Percentiles rank a stretch among this genome's conserved stretches.
These are phyloP conservation scores for Mechanitis messenoides DNA, from an alignment of 2,888 invertebrate species.

Conservation along the genomic window DNA sequence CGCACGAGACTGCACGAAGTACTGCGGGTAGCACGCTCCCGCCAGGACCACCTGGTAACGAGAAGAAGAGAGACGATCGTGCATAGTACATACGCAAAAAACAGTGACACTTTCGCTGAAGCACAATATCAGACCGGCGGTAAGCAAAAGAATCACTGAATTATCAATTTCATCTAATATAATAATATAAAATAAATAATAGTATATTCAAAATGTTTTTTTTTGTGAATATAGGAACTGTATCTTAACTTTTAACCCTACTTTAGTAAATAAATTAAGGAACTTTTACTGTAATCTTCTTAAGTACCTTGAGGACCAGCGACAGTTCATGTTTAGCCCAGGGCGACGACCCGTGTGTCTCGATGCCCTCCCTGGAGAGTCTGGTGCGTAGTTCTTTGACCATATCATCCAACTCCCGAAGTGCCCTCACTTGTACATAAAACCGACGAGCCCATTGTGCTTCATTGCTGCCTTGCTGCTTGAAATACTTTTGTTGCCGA, in stretches of 20 bases:
- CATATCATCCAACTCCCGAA: constrained; percentile 84
- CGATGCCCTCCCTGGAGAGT: constrained; percentile 78
- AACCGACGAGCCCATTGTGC: constrained; percentile 81
- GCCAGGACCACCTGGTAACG: constrained; percentile 80
- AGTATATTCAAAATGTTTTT: too few species aligned
- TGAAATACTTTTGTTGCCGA: constrained; percentile 77
- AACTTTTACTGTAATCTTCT: too few species aligned
- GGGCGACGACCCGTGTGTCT: constrained; percentile 48
- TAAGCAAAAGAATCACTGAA: too few species aligned
- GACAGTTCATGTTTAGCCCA: constrained; percentile 55
- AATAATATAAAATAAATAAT: too few species aligned
- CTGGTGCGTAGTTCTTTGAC: constrained; percentile 82
- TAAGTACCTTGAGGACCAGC: constrained; percentile 55
- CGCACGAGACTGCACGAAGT: constrained; percentile 79
- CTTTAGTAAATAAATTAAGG: too few species aligned
- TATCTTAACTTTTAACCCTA: too few species aligned
- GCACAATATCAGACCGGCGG: too few species aligned
- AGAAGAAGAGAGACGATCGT: too few species aligned
- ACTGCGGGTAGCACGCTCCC: constrained; percentile 96
- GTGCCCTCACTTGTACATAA: constrained; percentile 82
- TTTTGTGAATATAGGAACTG: too few species aligned
- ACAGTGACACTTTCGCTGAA: too few species aligned
- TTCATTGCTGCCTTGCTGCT: constrained; percentile 60
- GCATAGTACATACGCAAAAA: too few species aligned
- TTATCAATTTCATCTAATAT: too few species aligned